Evolutionary conservation across 2,113 vertebrate species (phyloP).

Genomic region (Cavia aperea): DNA sequence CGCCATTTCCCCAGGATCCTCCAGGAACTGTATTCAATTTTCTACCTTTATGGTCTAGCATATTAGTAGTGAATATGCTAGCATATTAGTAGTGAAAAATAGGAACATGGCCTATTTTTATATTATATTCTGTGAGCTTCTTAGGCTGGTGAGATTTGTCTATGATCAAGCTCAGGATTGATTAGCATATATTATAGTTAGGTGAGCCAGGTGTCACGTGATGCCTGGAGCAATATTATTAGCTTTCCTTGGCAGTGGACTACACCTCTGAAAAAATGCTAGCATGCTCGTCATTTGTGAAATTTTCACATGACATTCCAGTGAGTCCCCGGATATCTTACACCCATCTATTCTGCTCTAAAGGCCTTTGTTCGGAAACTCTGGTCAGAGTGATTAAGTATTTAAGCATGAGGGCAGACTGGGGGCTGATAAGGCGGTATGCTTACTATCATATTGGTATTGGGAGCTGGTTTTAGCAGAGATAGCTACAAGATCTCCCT

Average conservation of each 20-base stretch:
- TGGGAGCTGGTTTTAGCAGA: background rate
- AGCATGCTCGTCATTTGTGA: background rate
- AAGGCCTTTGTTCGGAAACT: slow-evolving; percentile 21
- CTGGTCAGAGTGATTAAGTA: slow-evolving; percentile 34
- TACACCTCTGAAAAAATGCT: background rate
- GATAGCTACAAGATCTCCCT: slow-evolving; percentile 21
- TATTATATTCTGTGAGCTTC: background rate
- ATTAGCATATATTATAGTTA: background rate
- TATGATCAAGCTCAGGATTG: background rate
- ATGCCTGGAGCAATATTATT: background rate
- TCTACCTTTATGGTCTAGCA: background rate
- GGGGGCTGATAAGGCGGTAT: background rate
- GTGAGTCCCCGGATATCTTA: background rate
- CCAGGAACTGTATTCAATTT: background rate
- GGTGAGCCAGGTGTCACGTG: background rate
- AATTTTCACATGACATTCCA: background rate
- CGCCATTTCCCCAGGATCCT: background rate
- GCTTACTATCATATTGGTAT: background rate
- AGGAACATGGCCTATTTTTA: background rate
- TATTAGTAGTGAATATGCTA: background rate
- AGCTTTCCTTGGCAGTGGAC: background rate
- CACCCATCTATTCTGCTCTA: background rate
- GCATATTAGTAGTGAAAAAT: background rate
- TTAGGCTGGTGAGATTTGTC: background rate
- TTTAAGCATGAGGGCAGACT: slow-evolving; percentile 19